Conservation (phyloP, 2,888 invertebrate genomes). For the Eucriotettix oculatus region DNA sequence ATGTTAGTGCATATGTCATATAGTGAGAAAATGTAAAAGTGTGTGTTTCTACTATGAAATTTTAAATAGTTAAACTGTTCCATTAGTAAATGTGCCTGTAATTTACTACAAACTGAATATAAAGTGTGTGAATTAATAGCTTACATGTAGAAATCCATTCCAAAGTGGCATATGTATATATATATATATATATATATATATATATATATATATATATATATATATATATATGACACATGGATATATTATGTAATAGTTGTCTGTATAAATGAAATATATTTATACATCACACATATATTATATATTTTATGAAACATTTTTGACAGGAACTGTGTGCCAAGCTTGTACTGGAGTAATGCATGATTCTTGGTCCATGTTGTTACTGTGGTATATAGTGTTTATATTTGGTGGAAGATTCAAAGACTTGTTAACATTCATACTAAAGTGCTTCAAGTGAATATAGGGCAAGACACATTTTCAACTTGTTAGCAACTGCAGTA, state of each 20-base stretch:
- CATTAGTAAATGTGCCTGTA: too few species aligned
- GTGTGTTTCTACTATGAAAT: too few species aligned
- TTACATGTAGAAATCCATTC: neutral
- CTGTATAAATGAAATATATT: neutral
- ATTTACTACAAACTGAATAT: too few species aligned
- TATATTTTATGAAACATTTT: neutral
- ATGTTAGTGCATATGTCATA: too few species aligned
- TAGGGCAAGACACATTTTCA: too few species aligned
- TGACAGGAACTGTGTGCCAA: neutral
- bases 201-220: neutral
- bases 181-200: neutral
- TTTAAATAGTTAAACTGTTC: too few species aligned
- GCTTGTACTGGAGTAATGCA: neutral
- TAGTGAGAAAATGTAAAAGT: too few species aligned
- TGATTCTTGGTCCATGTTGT: neutral
- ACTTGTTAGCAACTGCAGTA: too few species aligned
- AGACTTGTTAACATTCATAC: neutral
- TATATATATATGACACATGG: neutral
- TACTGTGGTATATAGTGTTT: neutral
- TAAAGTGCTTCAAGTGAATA: too few species aligned
- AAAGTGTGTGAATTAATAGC: neutral
- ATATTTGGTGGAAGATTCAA: neutral
- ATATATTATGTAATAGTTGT: neutral
- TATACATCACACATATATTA: neutral
- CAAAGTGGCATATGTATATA: neutral